These are phyloP conservation scores for Phaedon cochleariae DNA, from an alignment of 2,888 invertebrate genomes.

Conservation along the genomic window DNA sequence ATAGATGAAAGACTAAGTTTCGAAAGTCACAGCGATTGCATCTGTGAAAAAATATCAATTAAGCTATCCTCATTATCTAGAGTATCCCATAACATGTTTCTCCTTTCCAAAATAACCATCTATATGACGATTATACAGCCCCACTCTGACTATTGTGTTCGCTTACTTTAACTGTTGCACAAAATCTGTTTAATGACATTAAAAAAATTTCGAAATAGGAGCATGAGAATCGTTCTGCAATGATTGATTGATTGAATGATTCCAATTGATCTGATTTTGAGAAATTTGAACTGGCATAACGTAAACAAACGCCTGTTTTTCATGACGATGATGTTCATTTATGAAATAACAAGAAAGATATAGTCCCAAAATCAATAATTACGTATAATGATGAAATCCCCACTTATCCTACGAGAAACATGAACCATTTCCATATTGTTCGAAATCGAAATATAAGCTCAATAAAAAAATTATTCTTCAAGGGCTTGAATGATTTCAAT, in stretches of 20 bases:
- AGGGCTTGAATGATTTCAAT: background rate
- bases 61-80: background rate
- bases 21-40: no score
- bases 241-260: background rate
- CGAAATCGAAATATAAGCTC: background rate
- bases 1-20: no score
- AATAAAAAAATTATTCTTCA: background rate
- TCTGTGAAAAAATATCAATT: background rate
- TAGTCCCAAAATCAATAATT: no score
- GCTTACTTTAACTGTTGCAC: slow-evolving; percentile 1
- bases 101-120: slow-evolving; percentile 7
- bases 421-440: background rate
- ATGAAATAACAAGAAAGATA: background rate
- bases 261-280: background rate
- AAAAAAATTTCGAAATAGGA: background rate
- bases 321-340: background rate
- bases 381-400: background rate
- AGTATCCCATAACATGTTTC: background rate
- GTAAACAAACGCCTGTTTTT: background rate
- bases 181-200: background rate
- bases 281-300: background rate
- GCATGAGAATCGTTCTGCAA: slow-evolving; percentile 4
- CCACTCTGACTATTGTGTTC: background rate
- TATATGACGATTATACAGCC: background rate
- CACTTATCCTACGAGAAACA: slow-evolving; percentile 3